These are phyloP conservation scores for Papilio demoleus DNA, from an alignment of 2,888 invertebrate genomes.

Conservation along the genomic window DNA sequence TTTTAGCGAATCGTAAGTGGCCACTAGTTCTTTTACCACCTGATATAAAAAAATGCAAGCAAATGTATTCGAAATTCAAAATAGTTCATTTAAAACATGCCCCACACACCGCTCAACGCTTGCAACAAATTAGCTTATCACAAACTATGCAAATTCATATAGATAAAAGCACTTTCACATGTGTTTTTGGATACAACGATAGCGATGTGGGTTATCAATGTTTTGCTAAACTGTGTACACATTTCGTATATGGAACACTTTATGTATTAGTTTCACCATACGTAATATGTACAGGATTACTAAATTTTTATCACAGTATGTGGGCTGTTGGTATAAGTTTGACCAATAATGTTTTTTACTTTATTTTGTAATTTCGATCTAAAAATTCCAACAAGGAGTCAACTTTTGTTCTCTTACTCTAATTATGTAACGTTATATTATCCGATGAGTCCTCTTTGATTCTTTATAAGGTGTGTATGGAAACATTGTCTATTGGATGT, in stretches of 20 bases:
- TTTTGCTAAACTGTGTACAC: constrained; percentile 50
- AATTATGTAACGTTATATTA: no score
- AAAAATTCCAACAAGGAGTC: no score
- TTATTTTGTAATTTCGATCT: neutral
- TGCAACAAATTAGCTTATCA: constrained; percentile 46
- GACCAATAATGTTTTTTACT: neutral
- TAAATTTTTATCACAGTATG: neutral
- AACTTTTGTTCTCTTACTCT: no score
- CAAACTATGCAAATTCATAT: constrained; percentile 68
- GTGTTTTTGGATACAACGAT: constrained; percentile 62
- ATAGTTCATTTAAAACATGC: no score
- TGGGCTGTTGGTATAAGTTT: neutral
- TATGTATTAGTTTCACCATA: constrained; percentile 27
- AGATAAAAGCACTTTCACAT: constrained; percentile 63
- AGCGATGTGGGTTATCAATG: constrained; percentile 72
- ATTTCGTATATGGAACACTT: constrained; percentile 46
- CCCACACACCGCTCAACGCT: neutral
- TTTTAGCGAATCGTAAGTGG: no score
- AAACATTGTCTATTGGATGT: neutral
- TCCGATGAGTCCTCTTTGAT: no score
- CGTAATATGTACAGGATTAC: neutral
- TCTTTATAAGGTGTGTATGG: neutral
- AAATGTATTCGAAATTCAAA: neutral
- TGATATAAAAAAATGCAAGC: no score
- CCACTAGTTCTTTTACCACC: no score